A percentile compares a stretch with the other conserved stretches of the same genome.
These are phyloP conservation scores for Siniperca knerii DNA, from an alignment of 2,113 vertebrate genomes.

Conservation along the genomic window DNA sequence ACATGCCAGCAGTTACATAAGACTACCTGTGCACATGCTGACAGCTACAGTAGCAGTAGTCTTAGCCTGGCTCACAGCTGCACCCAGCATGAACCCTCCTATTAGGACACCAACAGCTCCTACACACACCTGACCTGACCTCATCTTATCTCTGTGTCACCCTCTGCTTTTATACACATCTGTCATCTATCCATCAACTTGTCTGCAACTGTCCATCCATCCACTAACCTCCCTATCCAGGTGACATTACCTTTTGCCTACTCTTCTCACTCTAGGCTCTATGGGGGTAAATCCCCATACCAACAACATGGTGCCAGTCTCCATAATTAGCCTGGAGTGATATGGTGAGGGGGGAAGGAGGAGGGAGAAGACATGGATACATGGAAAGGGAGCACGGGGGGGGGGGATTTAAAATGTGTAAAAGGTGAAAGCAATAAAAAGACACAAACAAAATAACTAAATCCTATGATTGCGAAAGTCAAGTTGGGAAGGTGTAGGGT, in stretches of 20 bases:
- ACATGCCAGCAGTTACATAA: conserved; percentile 71
- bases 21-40: conserved; percentile 65
- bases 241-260: conserved; percentile 32
- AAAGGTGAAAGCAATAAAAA: background rate
- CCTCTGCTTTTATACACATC: background rate
- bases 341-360: background rate
- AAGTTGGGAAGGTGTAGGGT: background rate
- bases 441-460: background rate
- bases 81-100: conserved; percentile 32
- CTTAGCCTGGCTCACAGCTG: conserved; percentile 30
- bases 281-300: conserved; percentile 63
- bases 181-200: background rate
- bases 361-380: conserved; percentile 13
- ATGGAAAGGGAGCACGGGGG: conserved; percentile 2
- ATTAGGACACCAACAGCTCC: conserved; percentile 5
- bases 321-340: conserved; percentile 64
- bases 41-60: conserved; percentile 19
- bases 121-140: conserved; percentile 9
- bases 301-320: conserved; percentile 61
- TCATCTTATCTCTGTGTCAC: background rate
- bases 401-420: background rate
- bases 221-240: background rate
- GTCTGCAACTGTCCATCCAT: background rate
- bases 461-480: background rate
- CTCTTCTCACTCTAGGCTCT: conserved; percentile 15